Evolutionary conservation across 2,113 vertebrate genomes (phyloP), one percentile per base, ranked within the genome.

Genomic region (Tetraodon nigroviridis): DNA sequence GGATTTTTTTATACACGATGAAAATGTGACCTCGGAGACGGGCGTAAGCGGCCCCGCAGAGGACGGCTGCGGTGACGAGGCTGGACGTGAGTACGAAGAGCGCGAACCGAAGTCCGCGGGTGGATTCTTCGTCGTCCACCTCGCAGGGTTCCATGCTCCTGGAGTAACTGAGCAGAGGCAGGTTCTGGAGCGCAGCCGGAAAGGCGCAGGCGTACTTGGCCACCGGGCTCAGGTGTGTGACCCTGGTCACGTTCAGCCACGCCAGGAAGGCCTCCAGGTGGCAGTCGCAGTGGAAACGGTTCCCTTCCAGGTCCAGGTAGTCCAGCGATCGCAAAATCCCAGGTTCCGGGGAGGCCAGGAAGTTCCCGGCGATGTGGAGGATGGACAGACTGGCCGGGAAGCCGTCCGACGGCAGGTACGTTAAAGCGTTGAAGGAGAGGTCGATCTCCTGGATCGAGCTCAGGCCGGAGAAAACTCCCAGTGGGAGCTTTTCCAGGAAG

Each of bases 251-350:
- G 6, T 90, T 93, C 24, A 96, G 73, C 94, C 93, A 94, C 5
- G 6, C 47, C 10, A 93, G 55, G 7, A 95, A 90, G 11, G 51
- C 44, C 17, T 68, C 81, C 17, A 96, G 90, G 20, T 75, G 21
- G 44, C 96, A 96, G 4, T 91, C 85, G n/a, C 95, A 98, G 55
- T 90, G 56, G 63, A 91, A 96, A 0, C 24, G 81, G 64, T 96
- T 98, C 17, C 48, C 83, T 4, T 57, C 75, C 55, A 97, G 71
- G 81, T 83, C 81, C 55, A 98, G 65, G 3, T 20, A 0, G 1
- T 17, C 66, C 52, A 97, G 77, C 0, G 76, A 86, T 5, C 59
- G 73, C 56, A 98, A 94, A 5, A 78, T 20, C 2, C 17, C 16
- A 0, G 94, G 94, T 56, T 93, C 82, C 0, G 92, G 93, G 37